A percentile compares a stretch with the other conserved stretches of the same genome.
phyloP scores from a whole-genome alignment of 2,888 invertebrate genomes.

The Scaptomyza polygonia region DNA sequence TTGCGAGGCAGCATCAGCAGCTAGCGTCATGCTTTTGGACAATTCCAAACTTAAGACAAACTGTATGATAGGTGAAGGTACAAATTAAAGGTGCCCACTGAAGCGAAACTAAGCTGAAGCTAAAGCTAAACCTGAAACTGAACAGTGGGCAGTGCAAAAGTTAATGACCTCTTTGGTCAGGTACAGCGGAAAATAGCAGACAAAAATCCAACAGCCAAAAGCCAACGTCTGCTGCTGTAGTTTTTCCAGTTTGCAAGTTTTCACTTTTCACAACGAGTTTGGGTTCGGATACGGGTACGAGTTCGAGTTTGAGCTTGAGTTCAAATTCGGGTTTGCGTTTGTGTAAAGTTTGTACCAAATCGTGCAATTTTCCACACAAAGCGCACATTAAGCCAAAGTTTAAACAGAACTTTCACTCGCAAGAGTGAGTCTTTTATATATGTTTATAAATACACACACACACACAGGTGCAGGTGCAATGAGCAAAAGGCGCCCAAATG shows the following conservation, averaged over 20 bases:
- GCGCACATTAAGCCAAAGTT: constrained; percentile 19
- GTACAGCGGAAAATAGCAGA: constrained; percentile 59
- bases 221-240: constrained; percentile 44
- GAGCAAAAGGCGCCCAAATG: constrained; percentile 59
- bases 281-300: constrained; percentile 6
- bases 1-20: constrained; percentile 49
- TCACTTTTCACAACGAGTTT: constrained; percentile 75
- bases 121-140: not conserved
- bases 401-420: constrained; percentile 67
- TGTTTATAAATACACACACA: constrained; percentile 8
- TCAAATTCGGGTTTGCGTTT: constrained; percentile 10
- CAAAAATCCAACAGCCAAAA: constrained; percentile 37
- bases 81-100: constrained; percentile 52
- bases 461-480: constrained; percentile 65
- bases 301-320: constrained; percentile 14
- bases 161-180: constrained; percentile 70
- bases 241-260: constrained; percentile 75
- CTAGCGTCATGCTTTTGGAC: constrained; percentile 29
- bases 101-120: not conserved
- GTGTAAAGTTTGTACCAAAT: constrained; percentile 27
- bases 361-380: constrained; percentile 59
- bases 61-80: constrained; percentile 51
- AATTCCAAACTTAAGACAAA: constrained; percentile 44
- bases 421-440: constrained; percentile 7
- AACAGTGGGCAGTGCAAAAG: constrained; percentile 45